Evolutionary conservation across 2,888 invertebrate species (phyloP).

Genomic region (Helicoverpa assulta): DNA sequence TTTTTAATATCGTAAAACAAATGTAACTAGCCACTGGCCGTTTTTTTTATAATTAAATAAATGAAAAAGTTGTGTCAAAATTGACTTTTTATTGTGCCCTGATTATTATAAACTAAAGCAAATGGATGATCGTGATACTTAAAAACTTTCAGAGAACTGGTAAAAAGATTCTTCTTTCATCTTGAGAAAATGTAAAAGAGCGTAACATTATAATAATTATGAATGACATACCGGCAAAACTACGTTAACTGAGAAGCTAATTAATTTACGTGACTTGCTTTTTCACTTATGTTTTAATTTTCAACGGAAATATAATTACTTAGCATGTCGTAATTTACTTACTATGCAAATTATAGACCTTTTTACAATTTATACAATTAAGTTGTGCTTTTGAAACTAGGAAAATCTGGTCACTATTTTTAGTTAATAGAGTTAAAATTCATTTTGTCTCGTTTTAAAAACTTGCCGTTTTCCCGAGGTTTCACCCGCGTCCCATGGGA

Average conservation of each 20-base stretch:
- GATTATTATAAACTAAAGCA: no score
- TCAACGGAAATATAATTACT: constrained; percentile 19
- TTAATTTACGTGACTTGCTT: constrained; percentile 34
- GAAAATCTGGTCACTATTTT: not conserved
- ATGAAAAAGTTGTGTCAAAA: no score
- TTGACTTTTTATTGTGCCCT: no score
- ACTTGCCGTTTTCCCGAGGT: no score
- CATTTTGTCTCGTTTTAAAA: no score
- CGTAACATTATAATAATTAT: constrained; percentile 3
- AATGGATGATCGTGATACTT: no score
- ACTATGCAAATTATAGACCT: not conserved
- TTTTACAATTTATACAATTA: not conserved
- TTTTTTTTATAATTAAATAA: no score
- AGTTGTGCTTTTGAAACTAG: not conserved
- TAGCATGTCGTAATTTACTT: not conserved
- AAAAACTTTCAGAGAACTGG: not conserved
- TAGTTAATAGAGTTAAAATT: no score
- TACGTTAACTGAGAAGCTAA: constrained; percentile 20
- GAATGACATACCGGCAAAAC: constrained; percentile 14
- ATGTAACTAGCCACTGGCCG: no score
- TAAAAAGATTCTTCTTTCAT: not conserved
- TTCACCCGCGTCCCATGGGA: no score
- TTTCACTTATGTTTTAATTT: constrained; percentile 17
- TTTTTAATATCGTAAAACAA: no score
- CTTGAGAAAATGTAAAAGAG: not conserved